Evolutionary conservation across 2,797 vertebrate genomes (phyloP).

Genomic region (Sebastes wilsoni): DNA sequence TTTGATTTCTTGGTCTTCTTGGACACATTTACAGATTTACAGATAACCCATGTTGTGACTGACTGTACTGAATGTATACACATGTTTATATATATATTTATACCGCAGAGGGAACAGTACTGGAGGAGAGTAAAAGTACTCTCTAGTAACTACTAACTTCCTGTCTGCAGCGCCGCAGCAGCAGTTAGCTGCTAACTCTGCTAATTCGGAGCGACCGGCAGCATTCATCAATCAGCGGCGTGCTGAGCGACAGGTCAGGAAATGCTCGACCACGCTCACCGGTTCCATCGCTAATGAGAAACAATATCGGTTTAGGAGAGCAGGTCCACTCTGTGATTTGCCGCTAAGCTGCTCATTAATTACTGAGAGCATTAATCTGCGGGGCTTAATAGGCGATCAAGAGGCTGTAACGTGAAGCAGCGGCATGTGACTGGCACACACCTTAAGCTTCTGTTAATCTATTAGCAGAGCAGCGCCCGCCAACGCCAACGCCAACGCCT

Average conservation of each 20-base stretch:
- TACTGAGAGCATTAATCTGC: slow-evolving; percentile 69
- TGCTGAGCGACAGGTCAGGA: slow-evolving; percentile 55
- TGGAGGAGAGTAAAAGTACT: background rate
- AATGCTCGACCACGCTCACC: slow-evolving; percentile 35
- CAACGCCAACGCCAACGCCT: background rate
- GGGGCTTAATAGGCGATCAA: slow-evolving; percentile 57
- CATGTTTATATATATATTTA: too few relatives aligned
- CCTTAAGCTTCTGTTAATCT: slow-evolving; percentile 64
- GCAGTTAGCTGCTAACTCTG: background rate
- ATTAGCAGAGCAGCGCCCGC: slow-evolving; percentile 18
- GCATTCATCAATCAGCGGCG: slow-evolving; percentile 44
- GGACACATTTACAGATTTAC: too few relatives aligned
- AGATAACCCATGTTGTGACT: too few relatives aligned
- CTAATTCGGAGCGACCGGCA: background rate
- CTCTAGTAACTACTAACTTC: background rate
- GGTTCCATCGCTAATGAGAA: slow-evolving; percentile 54
- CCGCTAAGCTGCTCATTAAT: slow-evolving; percentile 73
- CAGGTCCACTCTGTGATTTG: slow-evolving; percentile 54
- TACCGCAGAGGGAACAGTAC: background rate
- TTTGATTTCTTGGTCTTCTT: too few relatives aligned
- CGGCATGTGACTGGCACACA: slow-evolving; percentile 64
- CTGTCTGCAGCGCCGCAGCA: background rate
- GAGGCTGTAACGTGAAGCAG: slow-evolving; percentile 41
- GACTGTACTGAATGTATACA: too few relatives aligned
- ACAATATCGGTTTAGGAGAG: slow-evolving; percentile 50